A percentile compares a stretch with the other conserved stretches of the same genome.
Evolutionary conservation across 1,140 invertebrate species (phyloP).

Genomic region (Holcopasites calliopsidis): DNA sequence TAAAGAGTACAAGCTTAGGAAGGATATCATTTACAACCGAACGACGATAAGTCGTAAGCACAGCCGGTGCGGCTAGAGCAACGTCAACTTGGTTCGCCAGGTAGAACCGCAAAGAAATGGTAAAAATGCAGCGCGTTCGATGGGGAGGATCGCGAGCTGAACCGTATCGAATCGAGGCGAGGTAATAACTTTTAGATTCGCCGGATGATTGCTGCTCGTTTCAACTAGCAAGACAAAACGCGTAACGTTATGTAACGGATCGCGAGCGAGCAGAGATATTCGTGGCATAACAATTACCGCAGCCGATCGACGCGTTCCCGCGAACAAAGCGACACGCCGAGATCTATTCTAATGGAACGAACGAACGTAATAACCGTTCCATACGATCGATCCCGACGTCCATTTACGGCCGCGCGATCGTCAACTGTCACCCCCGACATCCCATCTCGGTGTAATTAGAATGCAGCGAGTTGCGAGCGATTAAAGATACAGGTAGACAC

Average conservation of each 20-base stretch:
- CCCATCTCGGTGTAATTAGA: slow-evolving; percentile 48
- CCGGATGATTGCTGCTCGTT: background rate
- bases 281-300: slow-evolving; percentile 38
- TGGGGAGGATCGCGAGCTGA: background rate
- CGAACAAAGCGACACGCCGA: background rate
- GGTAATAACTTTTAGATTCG: background rate
- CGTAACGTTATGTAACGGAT: slow-evolving; percentile 38
- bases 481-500: slow-evolving; percentile 41
- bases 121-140: background rate
- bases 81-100: background rate
- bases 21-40: background rate
- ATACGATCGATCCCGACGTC: slow-evolving; percentile 37
- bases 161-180: background rate
- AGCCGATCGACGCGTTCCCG: slow-evolving; percentile 11
- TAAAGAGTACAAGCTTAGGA: background rate
- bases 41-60: background rate
- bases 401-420: slow-evolving; percentile 52
- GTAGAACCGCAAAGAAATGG: background rate
- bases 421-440: slow-evolving; percentile 31
- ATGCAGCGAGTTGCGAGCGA: slow-evolving; percentile 38
- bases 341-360: slow-evolving; percentile 48
- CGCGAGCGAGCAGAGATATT: slow-evolving; percentile 10
- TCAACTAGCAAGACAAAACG: background rate
- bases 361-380: slow-evolving; percentile 42
- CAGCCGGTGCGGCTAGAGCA: background rate